Conservation (phyloP, 2,888 invertebrate genomes). For the Drosophila picticornis region DNA sequence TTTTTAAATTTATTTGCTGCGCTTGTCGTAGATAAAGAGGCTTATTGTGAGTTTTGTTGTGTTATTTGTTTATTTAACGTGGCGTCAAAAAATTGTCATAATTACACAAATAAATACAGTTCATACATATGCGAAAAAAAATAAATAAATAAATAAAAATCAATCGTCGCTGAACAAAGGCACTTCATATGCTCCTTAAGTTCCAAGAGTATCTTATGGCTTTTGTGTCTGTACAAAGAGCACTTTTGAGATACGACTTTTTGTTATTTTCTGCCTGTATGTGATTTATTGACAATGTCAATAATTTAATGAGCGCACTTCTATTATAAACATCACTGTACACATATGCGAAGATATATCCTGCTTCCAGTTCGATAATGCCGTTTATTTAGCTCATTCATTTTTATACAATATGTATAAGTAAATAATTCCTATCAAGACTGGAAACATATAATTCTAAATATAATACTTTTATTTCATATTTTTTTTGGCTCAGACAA, state of each 20-base stretch:
- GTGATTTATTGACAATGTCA: slow-evolving; percentile 46
- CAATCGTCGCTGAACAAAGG: slow-evolving; percentile 58
- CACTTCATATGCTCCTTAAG: slow-evolving; percentile 57
- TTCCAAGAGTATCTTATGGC: slow-evolving; percentile 44
- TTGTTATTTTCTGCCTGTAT: slow-evolving; percentile 21
- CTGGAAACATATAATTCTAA: background rate
- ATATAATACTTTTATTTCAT: background rate
- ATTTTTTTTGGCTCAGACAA: slow-evolving; percentile 14
- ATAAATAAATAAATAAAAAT: slow-evolving; percentile 8
- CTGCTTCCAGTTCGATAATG: background rate
- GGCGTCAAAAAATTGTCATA: slow-evolving; percentile 76
- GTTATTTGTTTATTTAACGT: slow-evolving; percentile 62
- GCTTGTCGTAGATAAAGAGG: slow-evolving; percentile 56
- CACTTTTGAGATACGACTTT: slow-evolving; percentile 22
- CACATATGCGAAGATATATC: slow-evolving; percentile 2
- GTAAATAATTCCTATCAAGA: background rate
- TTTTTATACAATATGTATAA: background rate
- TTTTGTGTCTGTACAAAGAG: slow-evolving; percentile 55
- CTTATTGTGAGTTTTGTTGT: slow-evolving; percentile 58
- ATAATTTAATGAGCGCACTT: slow-evolving; percentile 60
- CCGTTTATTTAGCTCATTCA: background rate
- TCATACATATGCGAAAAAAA: slow-evolving; percentile 28
- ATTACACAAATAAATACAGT: slow-evolving; percentile 70
- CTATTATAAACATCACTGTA: slow-evolving; percentile 6
- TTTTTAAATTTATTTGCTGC: slow-evolving; percentile 5